phyloP scores from a whole-genome alignment of 2,888 invertebrate genomes.

The Pammene fasciana region DNA sequence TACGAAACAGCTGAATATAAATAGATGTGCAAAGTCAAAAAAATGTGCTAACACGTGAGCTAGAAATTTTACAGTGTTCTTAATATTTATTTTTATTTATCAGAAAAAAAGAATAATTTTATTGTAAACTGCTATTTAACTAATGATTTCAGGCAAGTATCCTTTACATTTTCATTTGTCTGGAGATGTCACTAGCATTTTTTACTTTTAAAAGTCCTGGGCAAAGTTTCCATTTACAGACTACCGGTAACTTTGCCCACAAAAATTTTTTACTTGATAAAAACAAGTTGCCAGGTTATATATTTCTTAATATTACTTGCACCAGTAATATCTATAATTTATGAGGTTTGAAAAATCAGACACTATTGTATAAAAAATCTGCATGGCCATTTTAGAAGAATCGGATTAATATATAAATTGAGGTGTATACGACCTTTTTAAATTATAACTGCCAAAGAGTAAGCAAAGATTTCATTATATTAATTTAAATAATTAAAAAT shows the following conservation, averaged over 20 bases:
- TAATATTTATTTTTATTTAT: no score
- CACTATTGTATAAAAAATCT: neutral
- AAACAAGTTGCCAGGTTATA: neutral
- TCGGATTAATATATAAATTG: slow-evolving; percentile 38
- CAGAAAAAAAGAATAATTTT: neutral
- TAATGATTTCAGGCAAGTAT: no score
- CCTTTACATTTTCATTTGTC: no score
- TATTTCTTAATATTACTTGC: neutral
- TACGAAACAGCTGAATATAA: no score
- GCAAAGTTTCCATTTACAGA: neutral
- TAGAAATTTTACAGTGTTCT: no score
- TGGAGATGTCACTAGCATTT: neutral
- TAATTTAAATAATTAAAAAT: slow-evolving; percentile 41
- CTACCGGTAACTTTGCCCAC: neutral
- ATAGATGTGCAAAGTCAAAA: neutral
- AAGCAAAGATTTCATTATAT: slow-evolving; percentile 53
- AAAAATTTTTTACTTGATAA: neutral
- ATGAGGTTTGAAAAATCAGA: neutral
- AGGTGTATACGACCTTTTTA: slow-evolving; percentile 53
- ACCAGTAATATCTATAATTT: no score
- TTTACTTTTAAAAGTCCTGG: neutral
- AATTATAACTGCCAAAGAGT: slow-evolving; percentile 61
- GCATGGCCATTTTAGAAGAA: slow-evolving; percentile 24
- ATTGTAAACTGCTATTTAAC: no score
- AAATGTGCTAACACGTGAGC: neutral